Percentiles rank a stretch among this genome's conserved stretches.
These are phyloP conservation scores for Puma concolor DNA, from an alignment of 2,113 vertebrate species.

Conservation along the genomic window DNA sequence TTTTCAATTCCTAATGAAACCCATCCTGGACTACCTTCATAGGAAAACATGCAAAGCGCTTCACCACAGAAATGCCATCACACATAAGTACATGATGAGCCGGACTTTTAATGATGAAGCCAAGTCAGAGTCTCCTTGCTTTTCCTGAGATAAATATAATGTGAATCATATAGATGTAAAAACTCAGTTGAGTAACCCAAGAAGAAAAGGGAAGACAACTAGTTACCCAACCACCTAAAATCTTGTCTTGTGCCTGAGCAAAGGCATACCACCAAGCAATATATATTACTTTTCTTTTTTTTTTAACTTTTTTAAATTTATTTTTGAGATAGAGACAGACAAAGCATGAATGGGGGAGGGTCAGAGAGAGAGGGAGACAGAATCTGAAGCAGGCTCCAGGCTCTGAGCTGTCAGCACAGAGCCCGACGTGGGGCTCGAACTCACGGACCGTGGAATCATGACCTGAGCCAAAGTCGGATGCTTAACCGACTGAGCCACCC, in stretches of 20 bases:
- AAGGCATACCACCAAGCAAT: neutral
- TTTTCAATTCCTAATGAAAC: neutral
- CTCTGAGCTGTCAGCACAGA: too few species aligned
- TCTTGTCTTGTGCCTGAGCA: neutral
- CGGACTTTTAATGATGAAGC: neutral
- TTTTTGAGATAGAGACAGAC: too few species aligned
- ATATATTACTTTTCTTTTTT: neutral
- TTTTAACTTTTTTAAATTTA: too few species aligned
- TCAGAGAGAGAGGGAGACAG: too few species aligned
- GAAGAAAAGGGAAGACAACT: neutral
- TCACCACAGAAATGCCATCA: neutral
- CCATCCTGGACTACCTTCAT: neutral
- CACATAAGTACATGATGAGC: neutral
- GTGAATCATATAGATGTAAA: neutral
- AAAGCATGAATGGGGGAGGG: too few species aligned
- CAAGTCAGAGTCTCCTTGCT: neutral
- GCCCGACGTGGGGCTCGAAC: too few species aligned
- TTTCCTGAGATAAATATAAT: slow-evolving; percentile 5
- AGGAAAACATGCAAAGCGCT: neutral
- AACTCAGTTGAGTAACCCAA: neutral
- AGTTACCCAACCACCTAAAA: neutral
- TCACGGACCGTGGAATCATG: too few species aligned
- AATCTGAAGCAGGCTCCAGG: too few species aligned
- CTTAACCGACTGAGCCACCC: too few species aligned
- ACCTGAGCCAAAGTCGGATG: too few species aligned